Percentiles rank a stretch among this genome's conserved stretches.
phyloP scores from a whole-genome alignment of 2,888 invertebrate genomes.

The Agrilus biguttatus region DNA sequence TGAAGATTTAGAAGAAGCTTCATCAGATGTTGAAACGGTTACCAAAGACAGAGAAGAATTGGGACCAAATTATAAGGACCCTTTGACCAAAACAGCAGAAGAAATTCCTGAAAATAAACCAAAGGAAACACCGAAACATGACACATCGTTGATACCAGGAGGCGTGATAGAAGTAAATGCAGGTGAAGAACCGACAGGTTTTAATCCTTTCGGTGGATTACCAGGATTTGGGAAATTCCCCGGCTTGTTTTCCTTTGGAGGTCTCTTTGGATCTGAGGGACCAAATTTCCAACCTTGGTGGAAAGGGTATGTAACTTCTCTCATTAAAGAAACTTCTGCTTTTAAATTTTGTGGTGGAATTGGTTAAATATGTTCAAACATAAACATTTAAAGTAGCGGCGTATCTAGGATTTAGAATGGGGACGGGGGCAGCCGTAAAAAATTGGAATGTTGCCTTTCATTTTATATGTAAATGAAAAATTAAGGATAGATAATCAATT shows the following conservation, averaged over 20 bases:
- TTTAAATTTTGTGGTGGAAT: background rate
- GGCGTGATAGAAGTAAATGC: conserved; percentile 22
- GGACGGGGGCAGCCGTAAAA: no score
- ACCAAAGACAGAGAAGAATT: conserved; percentile 22
- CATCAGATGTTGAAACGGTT: background rate
- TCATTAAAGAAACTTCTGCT: background rate
- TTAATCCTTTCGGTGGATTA: background rate
- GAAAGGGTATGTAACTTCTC: conserved; percentile 29
- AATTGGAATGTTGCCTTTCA: no score
- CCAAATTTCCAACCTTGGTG: conserved; percentile 27
- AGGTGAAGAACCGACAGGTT: conserved; percentile 8
- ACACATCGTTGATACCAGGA: conserved; percentile 15
- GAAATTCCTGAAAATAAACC: conserved; percentile 17
- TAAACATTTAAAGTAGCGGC: no score
- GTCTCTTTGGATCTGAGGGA: conserved; percentile 19
- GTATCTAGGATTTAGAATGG: no score
- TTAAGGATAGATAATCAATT: no score
- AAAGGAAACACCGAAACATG: conserved; percentile 2
- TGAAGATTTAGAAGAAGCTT: conserved; percentile 4
- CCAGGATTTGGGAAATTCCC: background rate
- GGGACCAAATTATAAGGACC: conserved; percentile 23
- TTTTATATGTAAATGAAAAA: no score
- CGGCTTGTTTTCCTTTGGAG: conserved; percentile 18
- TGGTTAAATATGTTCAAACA: no score
- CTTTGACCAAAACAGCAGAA: conserved; percentile 13